phyloP scores from a whole-genome alignment of 2,113 vertebrate genomes.

The Origma solitaria region DNA sequence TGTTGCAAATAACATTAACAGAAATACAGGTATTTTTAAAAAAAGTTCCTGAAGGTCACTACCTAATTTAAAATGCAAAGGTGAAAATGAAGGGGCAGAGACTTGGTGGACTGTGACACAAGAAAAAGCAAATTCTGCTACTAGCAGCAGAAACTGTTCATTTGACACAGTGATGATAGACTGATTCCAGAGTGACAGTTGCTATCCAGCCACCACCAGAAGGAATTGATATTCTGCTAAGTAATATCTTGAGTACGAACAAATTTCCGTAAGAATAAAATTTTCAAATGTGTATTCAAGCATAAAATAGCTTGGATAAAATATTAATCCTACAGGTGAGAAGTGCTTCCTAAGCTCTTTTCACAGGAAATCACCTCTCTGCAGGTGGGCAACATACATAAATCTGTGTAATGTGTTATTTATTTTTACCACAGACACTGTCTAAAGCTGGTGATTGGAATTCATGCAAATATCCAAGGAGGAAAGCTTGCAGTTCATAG shows the following conservation, averaged over 20 bases:
- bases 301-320: constrained; percentile 27
- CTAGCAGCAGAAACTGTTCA: background rate
- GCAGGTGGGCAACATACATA: background rate
- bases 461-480: background rate
- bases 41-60: background rate
- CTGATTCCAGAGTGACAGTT: background rate
- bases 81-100: background rate
- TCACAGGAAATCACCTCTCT: background rate
- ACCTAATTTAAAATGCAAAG: background rate
- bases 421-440: background rate
- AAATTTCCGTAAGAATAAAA: background rate
- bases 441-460: background rate
- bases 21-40: background rate
- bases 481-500: background rate
- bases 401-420: background rate
- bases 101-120: background rate
- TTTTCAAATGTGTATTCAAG: background rate
- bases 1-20: background rate
- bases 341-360: background rate
- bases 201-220: background rate
- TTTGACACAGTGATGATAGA: background rate
- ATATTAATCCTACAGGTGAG: constrained; percentile 10
- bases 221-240: background rate
- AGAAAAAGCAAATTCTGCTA: background rate
- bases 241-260: background rate